Evolutionary conservation across 2,888 invertebrate genomes (phyloP), one percentile per base, ranked within the genome.

Genomic region (Adela reaumurella): DNA sequence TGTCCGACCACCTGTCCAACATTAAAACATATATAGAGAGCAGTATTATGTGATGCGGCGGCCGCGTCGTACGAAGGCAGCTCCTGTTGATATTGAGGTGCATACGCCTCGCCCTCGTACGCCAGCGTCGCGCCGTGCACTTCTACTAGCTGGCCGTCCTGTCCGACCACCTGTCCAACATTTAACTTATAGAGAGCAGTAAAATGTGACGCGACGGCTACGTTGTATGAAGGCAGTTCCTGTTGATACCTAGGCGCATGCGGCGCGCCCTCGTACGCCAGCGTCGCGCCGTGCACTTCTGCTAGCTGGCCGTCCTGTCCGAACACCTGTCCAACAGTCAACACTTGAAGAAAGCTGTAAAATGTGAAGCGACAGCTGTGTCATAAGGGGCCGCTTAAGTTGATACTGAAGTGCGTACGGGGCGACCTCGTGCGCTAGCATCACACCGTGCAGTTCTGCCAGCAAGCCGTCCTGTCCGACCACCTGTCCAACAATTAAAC

Each of bases 21-120:
- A n/a, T n/a, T n/a, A n/a, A n/a, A n/a, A n/a, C n/a, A n/a, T n/a
- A n/a, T n/a, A n/a, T n/a, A n/a, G n/a, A n/a, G n/a, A n/a, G 63
- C 29, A 43, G 43, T 17, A 41, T 68, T 72, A 45, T 76, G 74
- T 43, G 74, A 74, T 0, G 74, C 74, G n/a, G 76, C 65, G 14
- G 77, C 77, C 1, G 76, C 74, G 55, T 76, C 76, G 56, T 76
- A 76, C 0, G 74, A 64, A 0, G 77, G 77, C 55, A 74, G 57
- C 47, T 63, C 59, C 51, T 65, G 66, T 43, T 62, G 60, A 56
- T 62, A 69, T 11, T 62, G 6, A 57, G 52, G 0, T 58, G 52
- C 65, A 56, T 68, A 72, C n/a, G 64, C 66, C 1, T 69, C 65
- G 0, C 64, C 59, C 63, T 46, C 28, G 6, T 43, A 14, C 45